A percentile compares a stretch with the other conserved stretches of the same genome.
These are phyloP conservation scores for Periplaneta americana DNA, from an alignment of 1,140 invertebrate genomes.

Conservation along the genomic window DNA sequence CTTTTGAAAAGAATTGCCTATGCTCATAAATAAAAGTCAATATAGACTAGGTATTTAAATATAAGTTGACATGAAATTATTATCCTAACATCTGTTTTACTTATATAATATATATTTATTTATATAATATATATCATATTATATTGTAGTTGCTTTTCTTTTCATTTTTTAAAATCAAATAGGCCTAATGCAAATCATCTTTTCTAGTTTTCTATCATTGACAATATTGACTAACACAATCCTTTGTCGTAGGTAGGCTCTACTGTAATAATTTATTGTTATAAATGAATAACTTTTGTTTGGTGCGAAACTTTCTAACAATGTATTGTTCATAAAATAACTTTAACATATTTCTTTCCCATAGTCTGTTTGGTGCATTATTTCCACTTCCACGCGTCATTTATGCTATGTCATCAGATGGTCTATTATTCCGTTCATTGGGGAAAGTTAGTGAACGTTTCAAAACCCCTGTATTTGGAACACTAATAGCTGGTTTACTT, in stretches of 20 bases:
- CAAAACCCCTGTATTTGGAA: slow-evolving; percentile 51
- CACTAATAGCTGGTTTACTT: slow-evolving; percentile 47
- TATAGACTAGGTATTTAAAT: too few relatives aligned
- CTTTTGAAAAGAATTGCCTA: too few relatives aligned
- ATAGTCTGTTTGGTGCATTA: slow-evolving; percentile 50
- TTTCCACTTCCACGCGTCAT: slow-evolving; percentile 53
- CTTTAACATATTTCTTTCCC: neutral
- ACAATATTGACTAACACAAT: too few relatives aligned
- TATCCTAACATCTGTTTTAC: too few relatives aligned
- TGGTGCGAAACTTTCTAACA: neutral
- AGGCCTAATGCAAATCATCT: too few relatives aligned
- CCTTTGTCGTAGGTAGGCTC: neutral
- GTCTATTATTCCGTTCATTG: slow-evolving; percentile 47
- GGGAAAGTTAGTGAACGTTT: slow-evolving; percentile 42
- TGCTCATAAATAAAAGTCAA: too few relatives aligned
- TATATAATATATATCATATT: too few relatives aligned
- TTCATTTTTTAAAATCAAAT: too few relatives aligned
- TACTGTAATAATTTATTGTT: neutral
- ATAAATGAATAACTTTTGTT: neutral
- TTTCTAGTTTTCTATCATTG: too few relatives aligned
- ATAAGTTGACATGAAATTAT: too few relatives aligned
- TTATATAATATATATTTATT: too few relatives aligned
- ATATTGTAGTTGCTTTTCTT: too few relatives aligned
- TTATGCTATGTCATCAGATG: slow-evolving; percentile 56
- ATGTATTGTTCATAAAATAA: neutral